Evolutionary conservation across 2,888 invertebrate genomes (phyloP).

Genomic region (Lydus trimaculatus): DNA sequence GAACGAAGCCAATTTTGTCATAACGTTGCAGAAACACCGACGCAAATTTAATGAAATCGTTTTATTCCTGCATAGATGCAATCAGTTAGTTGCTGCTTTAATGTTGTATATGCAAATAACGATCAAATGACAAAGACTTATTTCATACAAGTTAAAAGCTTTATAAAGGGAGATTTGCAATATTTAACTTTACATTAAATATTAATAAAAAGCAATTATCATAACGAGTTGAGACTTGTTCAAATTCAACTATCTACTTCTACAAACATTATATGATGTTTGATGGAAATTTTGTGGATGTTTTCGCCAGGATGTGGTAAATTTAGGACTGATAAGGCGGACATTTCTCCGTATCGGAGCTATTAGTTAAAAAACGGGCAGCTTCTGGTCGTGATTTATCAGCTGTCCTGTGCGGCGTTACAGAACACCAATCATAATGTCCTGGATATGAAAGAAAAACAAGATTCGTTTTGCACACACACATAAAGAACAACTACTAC

Average conservation of each 20-base stretch:
- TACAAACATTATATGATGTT: neutral
- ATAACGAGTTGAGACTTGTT: too few relatives aligned
- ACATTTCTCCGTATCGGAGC: neutral
- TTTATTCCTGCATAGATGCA: neutral
- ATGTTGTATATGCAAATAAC: neutral
- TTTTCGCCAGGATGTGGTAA: slow-evolving; percentile 4
- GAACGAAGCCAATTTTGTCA: neutral
- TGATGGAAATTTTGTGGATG: slow-evolving; percentile 1
- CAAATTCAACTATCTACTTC: too few relatives aligned
- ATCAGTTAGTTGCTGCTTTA: neutral
- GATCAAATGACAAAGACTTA: neutral
- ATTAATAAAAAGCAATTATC: neutral
- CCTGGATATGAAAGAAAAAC: slow-evolving; percentile 22
- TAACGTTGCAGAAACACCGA: too few relatives aligned
- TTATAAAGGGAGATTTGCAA: neutral
- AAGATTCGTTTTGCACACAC: slow-evolving; percentile 9
- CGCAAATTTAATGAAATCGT: neutral
- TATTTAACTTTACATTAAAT: neutral
- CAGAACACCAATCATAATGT: slow-evolving; percentile 29
- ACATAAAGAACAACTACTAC: slow-evolving; percentile 7
- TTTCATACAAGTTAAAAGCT: neutral
- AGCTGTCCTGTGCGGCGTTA: slow-evolving; percentile 24
- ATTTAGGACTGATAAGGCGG: slow-evolving; percentile 4
- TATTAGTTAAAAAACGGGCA: slow-evolving; percentile 2
- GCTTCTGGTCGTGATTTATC: slow-evolving; percentile 18